Base-by-base conservation (phyloP, 92 coral and sea anemone genomes). In the Paragorgia papillata region DNA sequence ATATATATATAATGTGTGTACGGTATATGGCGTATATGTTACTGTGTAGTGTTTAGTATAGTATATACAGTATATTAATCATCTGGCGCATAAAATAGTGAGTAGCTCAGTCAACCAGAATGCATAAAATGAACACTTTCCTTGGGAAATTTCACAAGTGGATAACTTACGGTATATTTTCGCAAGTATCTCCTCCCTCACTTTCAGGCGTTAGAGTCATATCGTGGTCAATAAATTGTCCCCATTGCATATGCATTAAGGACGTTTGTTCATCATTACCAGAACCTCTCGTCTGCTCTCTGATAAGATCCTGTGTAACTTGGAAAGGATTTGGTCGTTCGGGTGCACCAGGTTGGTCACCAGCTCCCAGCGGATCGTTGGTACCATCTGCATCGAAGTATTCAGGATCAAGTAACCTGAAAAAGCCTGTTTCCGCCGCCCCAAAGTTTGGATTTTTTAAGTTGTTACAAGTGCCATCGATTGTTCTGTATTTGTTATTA, bases 191-290 rank as follows among this genome's bases (percentile, higher is more conserved):
- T 0, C 89, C 91, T 3, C 96, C 97, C 70, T 88, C 90, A 55
- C 96, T 90, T 76, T 92, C 97, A 51, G 97, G 96, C 44, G 97
- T 90, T 21, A 92, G 88, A 9, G 97, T 87, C 48, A 92, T 25
- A 56, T 92, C 97, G 24, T 92, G 97, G 34, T 92, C 97, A 32
- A 90, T 48, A 77, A 92, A 92, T 80, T 92, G 97, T 9, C 97
- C 97, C 96, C 96, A 92, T 62, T 92, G 97, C 97, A 92, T 92
- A 46, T 89, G 41, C 97, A 92, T 92, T 64, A 90, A 92, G 0
- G 96, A 83, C 53, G 86, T 83, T 27, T 31, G 43, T 0, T 24
- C 46, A 43, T 85, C 75, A 21, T 57, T 71, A 19, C 76, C 39
- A n/a, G 69, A 58, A 14, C 9, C 9, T 2, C 26, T 43, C 18